phyloP scores from a whole-genome alignment of 1,140 invertebrate genomes.

The Ephestia elutella region DNA sequence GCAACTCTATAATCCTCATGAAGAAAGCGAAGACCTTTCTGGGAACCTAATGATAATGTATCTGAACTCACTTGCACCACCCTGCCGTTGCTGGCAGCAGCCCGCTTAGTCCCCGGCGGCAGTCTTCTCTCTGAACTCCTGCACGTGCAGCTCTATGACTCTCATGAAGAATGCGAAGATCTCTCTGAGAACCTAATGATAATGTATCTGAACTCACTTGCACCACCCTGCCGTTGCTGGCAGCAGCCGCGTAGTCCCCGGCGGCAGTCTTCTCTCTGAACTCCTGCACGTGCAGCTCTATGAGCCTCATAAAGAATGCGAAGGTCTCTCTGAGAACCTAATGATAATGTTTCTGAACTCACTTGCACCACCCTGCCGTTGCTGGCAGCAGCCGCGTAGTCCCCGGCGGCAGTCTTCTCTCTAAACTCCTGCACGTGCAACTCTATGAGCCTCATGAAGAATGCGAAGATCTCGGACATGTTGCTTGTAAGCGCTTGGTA shows the following conservation, averaged over 20 bases:
- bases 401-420: conserved; percentile 76
- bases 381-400: conserved; percentile 78
- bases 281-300: conserved; percentile 84
- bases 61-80: conserved; percentile 80
- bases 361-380: conserved; percentile 86
- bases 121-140: conserved; percentile 80
- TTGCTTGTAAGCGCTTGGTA: conserved; percentile 89
- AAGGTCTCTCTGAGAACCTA: too few relatives aligned
- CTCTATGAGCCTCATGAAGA: conserved; percentile 86
- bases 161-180: conserved; percentile 90
- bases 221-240: conserved; percentile 84
- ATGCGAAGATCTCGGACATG: conserved; percentile 90
- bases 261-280: conserved; percentile 79
- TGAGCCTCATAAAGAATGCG: conserved; percentile 85
- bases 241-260: conserved; percentile 78
- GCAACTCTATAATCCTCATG: conserved; percentile 83
- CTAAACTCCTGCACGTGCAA: conserved; percentile 84
- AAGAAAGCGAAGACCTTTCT: conserved; percentile 92
- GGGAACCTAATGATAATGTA: too few relatives aligned
- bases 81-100: conserved; percentile 81
- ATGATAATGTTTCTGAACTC: too few relatives aligned
- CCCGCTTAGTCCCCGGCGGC: conserved; percentile 75
- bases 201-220: conserved; percentile 75
- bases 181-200: too few relatives aligned
- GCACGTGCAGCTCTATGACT: conserved; percentile 85